Base-by-base conservation (phyloP, 2,888 invertebrate genomes). In the Danaus chrysippus region DNA sequence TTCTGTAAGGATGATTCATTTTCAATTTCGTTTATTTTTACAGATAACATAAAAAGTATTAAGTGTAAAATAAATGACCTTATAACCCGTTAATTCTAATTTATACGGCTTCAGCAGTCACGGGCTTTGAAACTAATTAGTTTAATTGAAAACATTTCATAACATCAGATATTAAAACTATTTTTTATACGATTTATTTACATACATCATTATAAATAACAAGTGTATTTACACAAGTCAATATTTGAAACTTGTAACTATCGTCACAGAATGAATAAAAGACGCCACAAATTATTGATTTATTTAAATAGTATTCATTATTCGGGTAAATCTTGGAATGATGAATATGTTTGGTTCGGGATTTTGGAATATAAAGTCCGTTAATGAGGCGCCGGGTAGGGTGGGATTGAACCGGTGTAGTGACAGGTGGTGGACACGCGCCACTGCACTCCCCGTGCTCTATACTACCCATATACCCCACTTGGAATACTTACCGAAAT, bases 401-500 rank as follows among this genome's bases (percentile, higher is more conserved):
- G 69, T 69, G 71, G 76, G 76, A 75, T 73, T 76, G 82, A 75
- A 78, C 82, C 79, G 79, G 80, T 77, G 79, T 61, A 71, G 73
- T 71, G 77, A 84, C 90, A 89, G 89, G 90, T 90, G 90, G 87
- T 73, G 83, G 88, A 77, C 85, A 84, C 88, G 88, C 82, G 78
- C 81, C 75, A 75, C 68, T 79, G 84, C 70, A 72, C 75, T 77
- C 78, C 71, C 73, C 71, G 70, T 72, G 68, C 75, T 73, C 72
- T 77, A 77, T 73, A 76, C 77, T 72, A 67, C 70, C 68, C 72
- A 34, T 34, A 34, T 65, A 70, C 65, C 58, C 54, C 64, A 44
- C 53, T 49, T 59, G 56, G 46, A 17, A 56, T 56, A 54, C 56
- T 54, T 10, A 56, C 56, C 52, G 56, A 56, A 56, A 52, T 15